These are phyloP conservation scores for Pollenia labialis DNA, from an alignment of 2,888 invertebrate species.

Conservation along the genomic window DNA sequence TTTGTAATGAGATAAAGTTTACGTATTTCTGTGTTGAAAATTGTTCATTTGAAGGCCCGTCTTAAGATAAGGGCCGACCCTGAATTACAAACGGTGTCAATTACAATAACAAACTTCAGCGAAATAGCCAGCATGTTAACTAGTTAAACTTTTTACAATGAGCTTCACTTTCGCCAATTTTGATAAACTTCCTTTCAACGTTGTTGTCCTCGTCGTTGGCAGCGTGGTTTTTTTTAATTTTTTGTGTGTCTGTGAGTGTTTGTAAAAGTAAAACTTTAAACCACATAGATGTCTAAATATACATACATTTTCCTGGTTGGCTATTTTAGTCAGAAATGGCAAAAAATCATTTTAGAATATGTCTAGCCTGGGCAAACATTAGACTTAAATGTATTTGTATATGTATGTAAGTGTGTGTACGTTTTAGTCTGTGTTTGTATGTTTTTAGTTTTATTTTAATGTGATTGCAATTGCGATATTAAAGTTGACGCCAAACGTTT, in stretches of 20 bases:
- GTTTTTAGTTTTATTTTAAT: conserved; percentile 75
- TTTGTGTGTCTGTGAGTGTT: not conserved
- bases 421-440: conserved; percentile 15
- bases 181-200: conserved; percentile 61
- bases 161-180: conserved; percentile 71
- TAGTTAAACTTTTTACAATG: conserved; percentile 64
- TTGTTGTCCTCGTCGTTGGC: conserved; percentile 27
- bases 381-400: not conserved
- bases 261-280: conserved; percentile 58
- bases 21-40: not conserved
- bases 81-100: conserved; percentile 15
- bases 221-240: conserved; percentile 8
- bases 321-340: conserved; percentile 65
- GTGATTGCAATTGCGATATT: conserved; percentile 79
- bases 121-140: conserved; percentile 56
- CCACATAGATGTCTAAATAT: conserved; percentile 53
- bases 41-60: not conserved
- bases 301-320: conserved; percentile 46
- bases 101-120: conserved; percentile 30
- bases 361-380: conserved; percentile 55
- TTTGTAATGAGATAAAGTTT: no score
- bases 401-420: not conserved
- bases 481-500: conserved; percentile 68
- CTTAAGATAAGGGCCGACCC: no score
- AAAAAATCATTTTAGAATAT: conserved; percentile 44